Percentiles rank a stretch among this genome's conserved stretches.
Conservation (phyloP, 2,113 vertebrate genomes). For the Cinclus cinclus region DNA sequence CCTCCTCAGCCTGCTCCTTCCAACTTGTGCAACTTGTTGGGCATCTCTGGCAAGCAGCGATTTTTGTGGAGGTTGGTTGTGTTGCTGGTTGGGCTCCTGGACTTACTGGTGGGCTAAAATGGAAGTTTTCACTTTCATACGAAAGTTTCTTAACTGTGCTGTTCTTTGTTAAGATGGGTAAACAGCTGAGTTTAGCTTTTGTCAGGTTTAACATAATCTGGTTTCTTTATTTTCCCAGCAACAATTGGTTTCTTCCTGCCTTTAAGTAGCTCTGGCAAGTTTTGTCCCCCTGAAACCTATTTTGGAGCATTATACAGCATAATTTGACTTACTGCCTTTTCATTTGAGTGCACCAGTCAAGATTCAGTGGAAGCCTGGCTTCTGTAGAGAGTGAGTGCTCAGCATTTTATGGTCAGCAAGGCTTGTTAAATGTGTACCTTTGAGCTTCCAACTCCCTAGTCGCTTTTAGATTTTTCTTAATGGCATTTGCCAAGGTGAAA, state of each 20-base stretch:
- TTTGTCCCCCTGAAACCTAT: background rate
- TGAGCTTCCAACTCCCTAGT: background rate
- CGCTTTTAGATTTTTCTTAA: background rate
- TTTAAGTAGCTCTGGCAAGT: background rate
- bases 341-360: background rate
- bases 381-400: background rate
- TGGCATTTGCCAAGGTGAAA: conserved; percentile 1
- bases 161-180: background rate
- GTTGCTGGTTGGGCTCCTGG: background rate
- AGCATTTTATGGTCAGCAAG: background rate
- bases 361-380: background rate
- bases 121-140: background rate
- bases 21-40: background rate
- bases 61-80: background rate
- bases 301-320: background rate
- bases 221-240: background rate
- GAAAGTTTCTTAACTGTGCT: background rate
- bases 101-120: background rate
- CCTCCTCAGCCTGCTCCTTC: background rate
- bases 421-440: background rate
- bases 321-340: background rate
- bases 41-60: background rate
- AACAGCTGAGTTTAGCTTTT: conserved; percentile 3
- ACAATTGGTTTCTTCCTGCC: conserved; percentile 14
- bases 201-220: background rate